Percentiles rank a stretch among this genome's conserved stretches.
Evolutionary conservation across 2,113 vertebrate species (phyloP).

Genomic region (Bathybates hornii): DNA sequence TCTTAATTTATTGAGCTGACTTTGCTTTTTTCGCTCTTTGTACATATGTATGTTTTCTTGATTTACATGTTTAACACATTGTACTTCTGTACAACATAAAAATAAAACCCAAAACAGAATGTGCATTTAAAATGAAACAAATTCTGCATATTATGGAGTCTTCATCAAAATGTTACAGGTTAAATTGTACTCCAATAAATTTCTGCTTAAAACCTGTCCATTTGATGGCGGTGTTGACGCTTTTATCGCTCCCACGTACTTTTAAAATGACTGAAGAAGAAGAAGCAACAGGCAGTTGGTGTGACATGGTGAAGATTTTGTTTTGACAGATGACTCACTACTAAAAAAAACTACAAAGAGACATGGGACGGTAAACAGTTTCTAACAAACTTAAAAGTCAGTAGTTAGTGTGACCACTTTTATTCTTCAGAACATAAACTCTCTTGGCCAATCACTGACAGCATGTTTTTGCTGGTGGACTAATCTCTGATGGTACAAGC

Average conservation of each 20-base stretch:
- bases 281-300: not conserved
- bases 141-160: not conserved
- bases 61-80: not conserved
- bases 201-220: not conserved
- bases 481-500: not conserved
- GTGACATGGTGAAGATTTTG: not conserved
- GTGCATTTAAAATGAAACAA: not conserved
- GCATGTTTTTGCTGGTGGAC: not conserved
- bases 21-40: not conserved
- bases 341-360: not conserved
- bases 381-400: not conserved
- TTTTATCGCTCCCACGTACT: not conserved
- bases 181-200: not conserved
- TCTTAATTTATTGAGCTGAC: conserved; percentile 46
- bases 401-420: not conserved
- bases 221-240: not conserved
- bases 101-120: not conserved
- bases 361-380: not conserved
- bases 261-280: not conserved
- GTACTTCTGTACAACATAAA: conserved; percentile 1
- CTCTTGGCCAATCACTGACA: not conserved
- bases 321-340: not conserved
- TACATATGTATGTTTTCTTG: not conserved
- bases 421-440: not conserved
- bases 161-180: not conserved